phyloP scores from a whole-genome alignment of 2,888 invertebrate species.

The Bellardia bayeri region DNA sequence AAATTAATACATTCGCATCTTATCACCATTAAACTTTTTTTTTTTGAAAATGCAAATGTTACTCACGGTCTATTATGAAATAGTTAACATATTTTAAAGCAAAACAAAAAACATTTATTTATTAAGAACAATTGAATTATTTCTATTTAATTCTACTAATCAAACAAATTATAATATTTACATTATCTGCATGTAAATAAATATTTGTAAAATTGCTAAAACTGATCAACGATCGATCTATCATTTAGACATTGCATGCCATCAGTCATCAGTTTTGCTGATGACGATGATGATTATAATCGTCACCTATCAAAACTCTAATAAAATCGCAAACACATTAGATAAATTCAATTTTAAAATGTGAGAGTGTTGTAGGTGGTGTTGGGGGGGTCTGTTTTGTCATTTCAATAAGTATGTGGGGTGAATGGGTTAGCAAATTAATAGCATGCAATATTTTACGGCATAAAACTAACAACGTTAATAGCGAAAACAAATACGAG shows the following conservation, averaged over 20 bases:
- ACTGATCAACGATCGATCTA: background rate
- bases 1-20: background rate
- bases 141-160: too few relatives aligned
- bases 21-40: slow-evolving; percentile 24
- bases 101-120: too few relatives aligned
- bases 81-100: background rate
- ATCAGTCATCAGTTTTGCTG: slow-evolving; percentile 1
- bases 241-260: slow-evolving; percentile 21
- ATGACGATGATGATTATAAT: slow-evolving; percentile 20
- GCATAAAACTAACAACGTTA: slow-evolving; percentile 8
- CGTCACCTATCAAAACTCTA: slow-evolving; percentile 11
- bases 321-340: slow-evolving; percentile 27
- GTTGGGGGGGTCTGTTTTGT: too few relatives aligned
- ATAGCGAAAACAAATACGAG: slow-evolving; percentile 26
- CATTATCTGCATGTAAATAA: too few relatives aligned
- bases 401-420: background rate
- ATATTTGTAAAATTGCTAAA: background rate
- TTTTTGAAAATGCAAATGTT: background rate
- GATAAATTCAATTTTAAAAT: slow-evolving; percentile 59
- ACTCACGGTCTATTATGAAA: background rate
- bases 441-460: background rate
- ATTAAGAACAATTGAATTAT: too few relatives aligned
- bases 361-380: background rate
- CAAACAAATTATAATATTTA: too few relatives aligned
- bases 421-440: background rate